Percentiles rank a stretch among this genome's conserved stretches.
phyloP scores from a whole-genome alignment of 2,888 invertebrate species.

The Timema podura region DNA sequence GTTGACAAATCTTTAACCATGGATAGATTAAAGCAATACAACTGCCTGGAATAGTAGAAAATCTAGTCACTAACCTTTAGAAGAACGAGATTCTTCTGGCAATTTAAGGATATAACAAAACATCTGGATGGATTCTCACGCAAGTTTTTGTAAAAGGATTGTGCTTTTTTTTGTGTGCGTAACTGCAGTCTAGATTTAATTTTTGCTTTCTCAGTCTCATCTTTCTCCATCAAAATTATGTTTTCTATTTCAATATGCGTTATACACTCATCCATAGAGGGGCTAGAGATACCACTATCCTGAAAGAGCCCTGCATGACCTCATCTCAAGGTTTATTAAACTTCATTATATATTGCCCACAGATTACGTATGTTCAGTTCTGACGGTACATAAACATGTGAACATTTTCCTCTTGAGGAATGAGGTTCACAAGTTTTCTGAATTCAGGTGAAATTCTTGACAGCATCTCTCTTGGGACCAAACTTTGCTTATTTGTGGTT shows the following conservation, averaged over 20 bases:
- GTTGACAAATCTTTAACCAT: background rate
- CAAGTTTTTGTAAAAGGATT: background rate
- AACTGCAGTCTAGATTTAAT: background rate
- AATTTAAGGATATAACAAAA: background rate
- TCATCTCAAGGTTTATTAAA: too few relatives aligned
- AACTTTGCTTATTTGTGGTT: background rate
- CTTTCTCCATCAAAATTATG: background rate
- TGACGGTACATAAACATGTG: background rate
- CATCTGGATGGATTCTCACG: background rate
- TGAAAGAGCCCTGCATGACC: too few relatives aligned
- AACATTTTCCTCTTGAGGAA: background rate
- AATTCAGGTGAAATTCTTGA: background rate
- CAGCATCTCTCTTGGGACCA: background rate
- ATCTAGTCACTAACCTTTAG: too few relatives aligned
- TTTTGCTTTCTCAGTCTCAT: background rate
- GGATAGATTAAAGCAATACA: background rate
- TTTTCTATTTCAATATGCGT: background rate
- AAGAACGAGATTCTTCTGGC: background rate
- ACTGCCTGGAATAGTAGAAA: background rate
- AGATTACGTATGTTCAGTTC: background rate
- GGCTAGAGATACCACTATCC: too few relatives aligned
- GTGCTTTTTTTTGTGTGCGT: too few relatives aligned
- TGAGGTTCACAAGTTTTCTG: background rate
- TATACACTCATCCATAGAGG: background rate
- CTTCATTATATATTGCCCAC: background rate